Base-by-base conservation (phyloP, 1,140 invertebrate genomes). In the Tyrophagus putrescentiae region DNA sequence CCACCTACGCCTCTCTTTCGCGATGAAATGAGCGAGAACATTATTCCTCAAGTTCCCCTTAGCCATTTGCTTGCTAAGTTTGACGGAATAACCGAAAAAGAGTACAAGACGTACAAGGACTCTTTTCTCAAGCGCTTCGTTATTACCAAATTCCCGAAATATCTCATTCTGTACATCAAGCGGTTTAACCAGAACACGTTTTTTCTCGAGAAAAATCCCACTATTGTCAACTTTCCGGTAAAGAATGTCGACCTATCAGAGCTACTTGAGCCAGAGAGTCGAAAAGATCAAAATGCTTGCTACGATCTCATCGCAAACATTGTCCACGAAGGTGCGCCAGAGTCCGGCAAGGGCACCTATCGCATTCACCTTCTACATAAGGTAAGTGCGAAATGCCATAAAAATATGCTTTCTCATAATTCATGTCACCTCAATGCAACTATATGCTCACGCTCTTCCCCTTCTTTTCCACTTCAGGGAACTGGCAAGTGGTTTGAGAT, bases 21-120 rank as follows among this genome's bases (percentile, higher is more conserved):
- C 67, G 94, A 98, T 76, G 93, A 96, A 72, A 84, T 93, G 65
- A 81, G 87, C 60, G 93, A 98, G 74, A 98, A 97, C 73, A 98
- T 98, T 66, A 98, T 98, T 70, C 95, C 94, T 48, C 94, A 97
- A 78, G 87, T 98, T 3, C 96, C 95, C 71, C 77, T 99, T 21
- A 91, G 88, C 66, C 85, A 85, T 48, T 73, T 99, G 42, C 74
- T 99, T 34, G 84, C 83, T 42, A 98, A 98, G 74, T 99, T 98
- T 70, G 97, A 98, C 75, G 93, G 94, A 3, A 79, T 85, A 53
- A 78, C 80, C 23, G 92, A 96, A 68, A 97, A 97, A 72, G 96
- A 99, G 72, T 98, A 98, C 71, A 98, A 98, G 76, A 98, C 94
- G 0, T 96, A 97, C 70, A 98, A 98, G 71, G 95, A 98, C 70